Conservation (phyloP, 2,888 invertebrate species). For the Colletes collaris region DNA sequence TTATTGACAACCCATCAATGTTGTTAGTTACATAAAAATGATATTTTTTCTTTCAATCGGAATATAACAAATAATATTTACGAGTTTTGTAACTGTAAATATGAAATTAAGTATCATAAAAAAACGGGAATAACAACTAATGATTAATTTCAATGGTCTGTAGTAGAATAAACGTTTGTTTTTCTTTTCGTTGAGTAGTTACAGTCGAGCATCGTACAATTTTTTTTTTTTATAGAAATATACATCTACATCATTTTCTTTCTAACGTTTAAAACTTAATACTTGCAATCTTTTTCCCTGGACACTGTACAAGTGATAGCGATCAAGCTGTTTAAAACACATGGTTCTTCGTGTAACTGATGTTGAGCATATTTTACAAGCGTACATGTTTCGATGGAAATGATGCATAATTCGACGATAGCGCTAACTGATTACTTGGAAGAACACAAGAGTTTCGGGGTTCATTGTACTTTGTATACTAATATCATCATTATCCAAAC, state of each 20-base stretch:
- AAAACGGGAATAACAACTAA: neutral
- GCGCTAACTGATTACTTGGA: constrained; percentile 19
- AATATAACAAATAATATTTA: no score
- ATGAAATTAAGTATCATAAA: neutral
- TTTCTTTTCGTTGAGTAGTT: neutral
- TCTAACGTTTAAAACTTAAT: constrained; percentile 13
- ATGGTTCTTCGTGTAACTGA: neutral
- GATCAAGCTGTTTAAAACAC: constrained; percentile 37
- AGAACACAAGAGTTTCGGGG: neutral
- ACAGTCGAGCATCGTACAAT: neutral
- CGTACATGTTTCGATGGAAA: constrained; percentile 5
- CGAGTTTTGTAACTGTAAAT: no score
- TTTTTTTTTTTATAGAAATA: constrained; percentile 44
- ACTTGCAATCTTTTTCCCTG: constrained; percentile 16
- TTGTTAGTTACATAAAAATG: no score
- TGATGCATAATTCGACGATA: constrained; percentile 1
- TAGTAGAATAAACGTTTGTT: neutral
- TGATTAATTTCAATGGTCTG: neutral
- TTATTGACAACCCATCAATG: no score
- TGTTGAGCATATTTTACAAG: constrained; percentile 15
- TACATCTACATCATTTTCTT: constrained; percentile 14
- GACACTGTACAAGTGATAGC: neutral
- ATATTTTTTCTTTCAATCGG: no score
- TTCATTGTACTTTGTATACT: neutral
- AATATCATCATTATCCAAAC: no score